These are phyloP conservation scores for Cottus gobio DNA, from an alignment of 2,113 vertebrate genomes.

Conservation along the genomic window DNA sequence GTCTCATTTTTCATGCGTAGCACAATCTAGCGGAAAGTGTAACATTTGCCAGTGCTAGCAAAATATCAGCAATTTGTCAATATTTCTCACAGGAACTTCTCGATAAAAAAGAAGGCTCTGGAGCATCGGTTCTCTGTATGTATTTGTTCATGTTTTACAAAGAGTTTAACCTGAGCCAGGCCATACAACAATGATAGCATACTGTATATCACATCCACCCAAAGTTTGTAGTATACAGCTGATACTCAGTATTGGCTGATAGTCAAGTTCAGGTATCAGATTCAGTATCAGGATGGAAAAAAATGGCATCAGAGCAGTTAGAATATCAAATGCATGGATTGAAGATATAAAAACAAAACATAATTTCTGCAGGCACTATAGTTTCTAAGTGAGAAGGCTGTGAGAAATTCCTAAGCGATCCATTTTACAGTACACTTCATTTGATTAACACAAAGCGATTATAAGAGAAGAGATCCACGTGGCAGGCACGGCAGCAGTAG, in stretches of 20 bases:
- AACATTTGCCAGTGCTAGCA: not conserved
- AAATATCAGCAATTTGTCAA: not conserved
- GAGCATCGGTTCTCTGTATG: too few relatives aligned
- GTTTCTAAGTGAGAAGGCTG: constrained; percentile 10
- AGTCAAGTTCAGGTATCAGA: not conserved
- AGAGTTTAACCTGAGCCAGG: not conserved
- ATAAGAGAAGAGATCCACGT: constrained; percentile 42
- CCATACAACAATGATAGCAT: not conserved
- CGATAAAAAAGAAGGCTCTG: too few relatives aligned
- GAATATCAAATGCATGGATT: not conserved
- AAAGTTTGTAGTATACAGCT: not conserved
- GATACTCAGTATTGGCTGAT: not conserved
- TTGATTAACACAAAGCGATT: constrained; percentile 59
- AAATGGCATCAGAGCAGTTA: not conserved
- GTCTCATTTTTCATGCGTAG: not conserved
- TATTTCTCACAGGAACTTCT: too few relatives aligned
- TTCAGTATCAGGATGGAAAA: not conserved
- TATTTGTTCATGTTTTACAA: not conserved
- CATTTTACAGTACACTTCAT: constrained; percentile 37
- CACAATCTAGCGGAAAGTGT: not conserved
- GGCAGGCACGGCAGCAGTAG: constrained; percentile 15
- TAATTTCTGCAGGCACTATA: not conserved
- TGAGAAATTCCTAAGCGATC: constrained; percentile 28
- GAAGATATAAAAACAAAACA: not conserved
- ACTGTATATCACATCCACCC: not conserved